Base-by-base conservation (phyloP, 1,140 invertebrate species). In the Latrodectus geometricus region DNA sequence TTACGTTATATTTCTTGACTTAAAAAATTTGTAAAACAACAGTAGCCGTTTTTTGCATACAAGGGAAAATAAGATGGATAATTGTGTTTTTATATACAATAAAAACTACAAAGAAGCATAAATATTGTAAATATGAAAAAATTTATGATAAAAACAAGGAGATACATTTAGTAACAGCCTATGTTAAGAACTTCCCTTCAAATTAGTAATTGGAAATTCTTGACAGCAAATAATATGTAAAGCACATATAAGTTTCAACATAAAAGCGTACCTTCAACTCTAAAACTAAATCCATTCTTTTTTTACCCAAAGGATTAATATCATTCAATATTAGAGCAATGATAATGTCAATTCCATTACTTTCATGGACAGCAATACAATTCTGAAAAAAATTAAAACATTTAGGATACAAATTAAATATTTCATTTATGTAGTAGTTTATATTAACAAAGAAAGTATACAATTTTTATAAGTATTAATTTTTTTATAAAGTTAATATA, bases 261-360 rank as follows among this genome's bases (percentile, higher is more conserved):
- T 23, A 66, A n/a, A 74, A 17, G 66, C 76, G 68, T 88, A 92
- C 91, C 90, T 99, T 99, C 15, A 99, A 92, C 90, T 99, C 97
- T 52, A 99, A 92, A 1, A 99, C 98, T 9, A 99, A 92, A 92
- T 99, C 98, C 96, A 99, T 99, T 78, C 97, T 93, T 20, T 96
- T 95, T 91, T 97, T 97, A 1, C 97, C 97, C 17, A 99, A 91
- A 15, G 98, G 98, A 92, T 98, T 98, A 87, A 99, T 99, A 90
- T 99, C 98, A 91, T 99, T 99, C 15, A 99, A 91, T 73, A 99
- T 97, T 0, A 99, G 92, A 0, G 98, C 98, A 4, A 98, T 99
- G 72, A 99, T 99, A 86, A 99, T 99, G 91, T 99, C 98, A 72
- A 99, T 93, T 0, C 98, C 99, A 91, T 99, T 99, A 48, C 97